These are phyloP conservation scores for Scaptomyza graminum DNA, from an alignment of 1,140 invertebrate genomes.

Conservation along the genomic window DNA sequence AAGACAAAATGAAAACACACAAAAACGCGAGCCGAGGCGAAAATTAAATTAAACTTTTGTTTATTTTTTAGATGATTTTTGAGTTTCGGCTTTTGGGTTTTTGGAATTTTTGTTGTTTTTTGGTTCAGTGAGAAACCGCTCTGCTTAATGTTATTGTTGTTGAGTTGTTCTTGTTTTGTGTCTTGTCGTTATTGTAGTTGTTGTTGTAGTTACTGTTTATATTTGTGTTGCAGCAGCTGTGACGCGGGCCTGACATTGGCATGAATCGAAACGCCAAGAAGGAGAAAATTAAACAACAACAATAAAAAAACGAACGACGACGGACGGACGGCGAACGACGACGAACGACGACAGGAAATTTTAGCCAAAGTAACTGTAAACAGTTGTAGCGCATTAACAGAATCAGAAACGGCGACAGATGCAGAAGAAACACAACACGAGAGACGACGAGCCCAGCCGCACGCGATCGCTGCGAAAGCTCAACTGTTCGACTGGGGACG, in stretches of 20 bases:
- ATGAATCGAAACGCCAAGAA: constrained; percentile 4
- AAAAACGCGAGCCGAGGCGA: constrained; percentile 39
- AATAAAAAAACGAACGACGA: not conserved
- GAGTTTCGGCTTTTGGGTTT: constrained; percentile 17
- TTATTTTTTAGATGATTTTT: not conserved
- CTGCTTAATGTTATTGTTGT: constrained; percentile 28
- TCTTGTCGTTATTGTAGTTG: constrained; percentile 14
- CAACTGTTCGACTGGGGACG: constrained; percentile 64
- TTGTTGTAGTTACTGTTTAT: constrained; percentile 18
- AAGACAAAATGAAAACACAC: constrained; percentile 47
- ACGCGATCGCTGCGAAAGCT: constrained; percentile 81
- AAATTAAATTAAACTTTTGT: constrained; percentile 40
- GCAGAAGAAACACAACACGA: not conserved
- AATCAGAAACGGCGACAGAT: constrained; percentile 6
- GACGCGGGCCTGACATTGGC: constrained; percentile 47
- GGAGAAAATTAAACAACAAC: constrained; percentile 1
- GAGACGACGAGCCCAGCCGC: constrained; percentile 73
- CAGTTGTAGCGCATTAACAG: constrained; percentile 11
- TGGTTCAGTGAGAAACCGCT: constrained; percentile 29
- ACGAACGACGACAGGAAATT: constrained; percentile 20
- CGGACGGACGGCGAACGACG: not conserved
- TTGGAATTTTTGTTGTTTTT: constrained; percentile 30
- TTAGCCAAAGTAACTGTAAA: constrained; percentile 22
- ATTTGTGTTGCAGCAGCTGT: constrained; percentile 29
- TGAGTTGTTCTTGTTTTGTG: constrained; percentile 19